phyloP scores from a whole-genome alignment of 2,888 invertebrate genomes.

The Heliconius charithonia region DNA sequence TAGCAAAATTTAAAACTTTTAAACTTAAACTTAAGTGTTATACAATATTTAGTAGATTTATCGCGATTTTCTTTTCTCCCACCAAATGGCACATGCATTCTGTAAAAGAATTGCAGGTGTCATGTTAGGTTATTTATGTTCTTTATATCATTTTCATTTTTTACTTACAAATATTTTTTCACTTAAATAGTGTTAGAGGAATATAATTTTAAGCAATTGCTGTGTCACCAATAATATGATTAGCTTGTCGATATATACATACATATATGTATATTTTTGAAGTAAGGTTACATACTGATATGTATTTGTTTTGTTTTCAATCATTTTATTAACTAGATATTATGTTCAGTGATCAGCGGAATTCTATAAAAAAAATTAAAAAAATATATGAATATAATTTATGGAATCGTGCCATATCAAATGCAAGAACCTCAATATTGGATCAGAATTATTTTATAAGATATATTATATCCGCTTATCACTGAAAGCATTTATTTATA shows the following conservation, averaged over 20 bases:
- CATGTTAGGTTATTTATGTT: slow-evolving; percentile 69
- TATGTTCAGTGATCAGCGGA: slow-evolving; percentile 68
- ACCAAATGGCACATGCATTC: slow-evolving; percentile 76
- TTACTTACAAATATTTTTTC: slow-evolving; percentile 63
- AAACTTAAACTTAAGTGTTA: slow-evolving; percentile 78
- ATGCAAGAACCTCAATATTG: slow-evolving; percentile 51
- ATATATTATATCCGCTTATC: slow-evolving; percentile 61
- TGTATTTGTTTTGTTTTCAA: slow-evolving; percentile 55
- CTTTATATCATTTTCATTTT: slow-evolving; percentile 67
- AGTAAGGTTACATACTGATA: slow-evolving; percentile 63
- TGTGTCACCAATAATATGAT: slow-evolving; percentile 83
- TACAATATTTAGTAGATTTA: slow-evolving; percentile 81
- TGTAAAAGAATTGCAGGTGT: slow-evolving; percentile 61
- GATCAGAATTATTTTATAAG: slow-evolving; percentile 48
- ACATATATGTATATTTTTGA: slow-evolving; percentile 58
- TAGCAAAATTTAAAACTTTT: slow-evolving; percentile 81
- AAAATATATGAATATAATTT: slow-evolving; percentile 48
- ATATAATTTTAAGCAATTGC: slow-evolving; percentile 77
- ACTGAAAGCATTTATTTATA: slow-evolving; percentile 59
- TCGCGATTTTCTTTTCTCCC: slow-evolving; percentile 79
- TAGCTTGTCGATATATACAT: slow-evolving; percentile 69
- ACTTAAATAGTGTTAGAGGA: slow-evolving; percentile 71
- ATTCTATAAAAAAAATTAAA: slow-evolving; percentile 43
- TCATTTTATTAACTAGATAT: slow-evolving; percentile 49
- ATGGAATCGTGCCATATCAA: slow-evolving; percentile 58